Conservation (phyloP, 2,888 invertebrate genomes). For the Caenorhabditis becei region DNA sequence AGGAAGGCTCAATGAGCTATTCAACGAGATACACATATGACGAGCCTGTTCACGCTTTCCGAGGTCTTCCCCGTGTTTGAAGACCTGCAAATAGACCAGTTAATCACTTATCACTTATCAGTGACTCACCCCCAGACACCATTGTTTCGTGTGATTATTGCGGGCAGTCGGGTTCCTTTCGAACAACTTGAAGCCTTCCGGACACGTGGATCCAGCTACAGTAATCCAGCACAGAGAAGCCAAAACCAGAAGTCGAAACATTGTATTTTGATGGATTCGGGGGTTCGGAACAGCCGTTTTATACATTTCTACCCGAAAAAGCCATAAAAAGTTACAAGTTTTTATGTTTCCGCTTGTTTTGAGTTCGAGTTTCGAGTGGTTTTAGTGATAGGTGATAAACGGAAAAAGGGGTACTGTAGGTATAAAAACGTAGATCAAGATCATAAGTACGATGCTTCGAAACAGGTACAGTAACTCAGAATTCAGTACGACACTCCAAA, state of each 20-base stretch:
- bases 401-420: too few relatives aligned
- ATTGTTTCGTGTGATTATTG: background rate
- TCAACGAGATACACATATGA: background rate
- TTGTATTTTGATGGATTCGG: background rate
- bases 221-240: too few relatives aligned
- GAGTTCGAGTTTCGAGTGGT: too few relatives aligned
- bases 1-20: background rate
- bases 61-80: background rate
- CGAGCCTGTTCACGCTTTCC: background rate
- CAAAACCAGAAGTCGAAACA: background rate
- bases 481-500: too few relatives aligned
- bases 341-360: too few relatives aligned
- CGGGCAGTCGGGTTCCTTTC: background rate
- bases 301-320: too few relatives aligned
- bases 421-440: too few relatives aligned
- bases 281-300: too few relatives aligned
- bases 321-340: too few relatives aligned
- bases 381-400: too few relatives aligned
- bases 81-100: background rate
- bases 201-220: background rate
- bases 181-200: background rate
- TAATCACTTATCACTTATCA: background rate
- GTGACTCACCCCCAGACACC: background rate
- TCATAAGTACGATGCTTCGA: too few relatives aligned
- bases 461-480: too few relatives aligned